Evolutionary conservation across 2,888 invertebrate species (phyloP), one percentile per base, ranked within the genome.

Genomic region (Aporophyla lueneburgensis): DNA sequence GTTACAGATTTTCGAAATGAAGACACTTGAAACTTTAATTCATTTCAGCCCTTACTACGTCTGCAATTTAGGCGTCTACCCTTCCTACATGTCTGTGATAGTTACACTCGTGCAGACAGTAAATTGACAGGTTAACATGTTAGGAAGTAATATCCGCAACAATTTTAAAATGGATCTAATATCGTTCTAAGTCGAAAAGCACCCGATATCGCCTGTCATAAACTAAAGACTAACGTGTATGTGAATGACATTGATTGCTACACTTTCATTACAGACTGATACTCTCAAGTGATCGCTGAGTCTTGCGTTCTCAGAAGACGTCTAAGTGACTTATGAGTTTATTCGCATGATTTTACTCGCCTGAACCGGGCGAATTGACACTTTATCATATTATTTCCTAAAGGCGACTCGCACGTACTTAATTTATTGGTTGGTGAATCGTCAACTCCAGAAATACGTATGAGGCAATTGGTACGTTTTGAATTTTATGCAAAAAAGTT

Each of bases 231-330:
- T 51, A 58, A 21, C 27, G 21, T 19, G 54, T 12, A 4, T 75
- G 62, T 33, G 33, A 33, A 58, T 58, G 71, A 71, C 71, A 63
- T 9, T 63, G 56, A 77, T 78, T 71, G 78, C 33, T 63, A 56
- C 43, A 63, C 43, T 53, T 65, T 71, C 5, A 71, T 63, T 43
- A 54, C 14, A 62, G 27, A 6, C 76, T 54, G 14, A 16, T 16
- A 76, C 12, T 67, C 56, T 19, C 10, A n/a, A 75, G n/a, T 58
- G 58, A 24, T 5, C 27, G 24, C 49, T n/a, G 27, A 58, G 12
- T 56, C 16, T 7, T 7, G 24, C 27, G 12, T n/a, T 24, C n/a
- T 51, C 14, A 19, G 33, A 62, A 63, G 9, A 66, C 33, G 33
- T 33, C 3, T 33, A 33, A 1, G 33, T 33, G 33, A 33, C 33